phyloP scores from a whole-genome alignment of 2,888 invertebrate genomes.

The Callinectes sapidus region DNA sequence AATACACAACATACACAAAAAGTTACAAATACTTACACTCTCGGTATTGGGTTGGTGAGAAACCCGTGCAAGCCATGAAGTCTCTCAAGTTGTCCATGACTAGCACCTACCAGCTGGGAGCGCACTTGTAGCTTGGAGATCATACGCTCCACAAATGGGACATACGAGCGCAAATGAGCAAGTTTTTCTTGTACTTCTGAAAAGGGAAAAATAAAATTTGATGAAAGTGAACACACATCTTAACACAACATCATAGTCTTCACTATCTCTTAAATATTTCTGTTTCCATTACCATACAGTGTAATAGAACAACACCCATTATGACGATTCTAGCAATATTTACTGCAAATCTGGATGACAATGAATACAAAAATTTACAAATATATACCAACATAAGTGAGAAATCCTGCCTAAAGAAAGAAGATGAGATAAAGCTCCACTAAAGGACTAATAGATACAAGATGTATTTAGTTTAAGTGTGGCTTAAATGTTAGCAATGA shows the following conservation, averaged over 20 bases:
- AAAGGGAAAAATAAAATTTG: not conserved
- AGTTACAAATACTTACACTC: slow-evolving; percentile 39
- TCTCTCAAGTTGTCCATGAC: slow-evolving; percentile 45
- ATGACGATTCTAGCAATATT: not conserved
- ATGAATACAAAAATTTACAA: no score
- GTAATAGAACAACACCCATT: not conserved
- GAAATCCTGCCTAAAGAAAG: no score
- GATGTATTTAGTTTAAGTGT: no score
- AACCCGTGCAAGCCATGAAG: slow-evolving; percentile 41
- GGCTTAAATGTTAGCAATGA: no score
- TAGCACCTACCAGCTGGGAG: slow-evolving; percentile 43
- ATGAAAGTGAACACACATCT: not conserved
- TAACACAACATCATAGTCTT: not conserved
- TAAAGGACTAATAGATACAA: no score
- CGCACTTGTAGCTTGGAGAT: slow-evolving; percentile 54
- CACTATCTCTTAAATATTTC: not conserved
- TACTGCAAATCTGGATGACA: not conserved
- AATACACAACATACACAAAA: not conserved
- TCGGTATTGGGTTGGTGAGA: slow-evolving; percentile 49
- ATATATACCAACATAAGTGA: no score
- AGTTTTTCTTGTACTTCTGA: slow-evolving; percentile 51
- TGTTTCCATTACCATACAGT: not conserved
- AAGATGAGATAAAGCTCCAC: no score
- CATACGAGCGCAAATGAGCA: slow-evolving; percentile 50
- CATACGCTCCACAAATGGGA: slow-evolving; percentile 60